Conservation (phyloP, 2,113 vertebrate species). For the Laticauda colubrina region DNA sequence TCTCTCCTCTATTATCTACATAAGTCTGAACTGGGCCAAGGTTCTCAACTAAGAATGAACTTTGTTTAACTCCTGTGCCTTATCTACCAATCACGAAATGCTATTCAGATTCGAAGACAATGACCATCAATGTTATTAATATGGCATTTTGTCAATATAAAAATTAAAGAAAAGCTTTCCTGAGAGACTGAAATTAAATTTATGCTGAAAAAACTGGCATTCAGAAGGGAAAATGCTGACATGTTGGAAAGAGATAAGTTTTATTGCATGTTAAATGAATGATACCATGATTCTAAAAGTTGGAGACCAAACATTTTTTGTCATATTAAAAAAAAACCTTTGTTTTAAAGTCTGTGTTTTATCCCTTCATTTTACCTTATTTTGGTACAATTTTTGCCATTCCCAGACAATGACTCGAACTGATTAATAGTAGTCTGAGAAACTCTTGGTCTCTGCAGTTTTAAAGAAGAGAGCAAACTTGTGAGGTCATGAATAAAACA, state of each 20-base stretch:
- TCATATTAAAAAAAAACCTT: conserved; percentile 27
- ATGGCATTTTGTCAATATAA: neutral
- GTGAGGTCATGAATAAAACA: conserved; percentile 67
- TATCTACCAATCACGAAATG: neutral
- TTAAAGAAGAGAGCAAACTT: conserved; percentile 66
- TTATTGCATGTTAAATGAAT: conserved; percentile 13
- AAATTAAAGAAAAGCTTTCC: neutral
- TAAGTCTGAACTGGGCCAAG: neutral
- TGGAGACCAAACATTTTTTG: conserved; percentile 31
- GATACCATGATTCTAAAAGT: neutral
- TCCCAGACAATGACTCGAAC: conserved; percentile 70
- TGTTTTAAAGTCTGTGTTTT: conserved; percentile 57
- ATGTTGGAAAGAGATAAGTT: conserved; percentile 3
- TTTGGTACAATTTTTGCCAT: conserved; percentile 62
- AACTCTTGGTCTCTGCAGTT: conserved; percentile 63
- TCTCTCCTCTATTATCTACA: neutral
- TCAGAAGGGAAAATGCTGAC: neutral
- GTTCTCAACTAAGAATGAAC: neutral
- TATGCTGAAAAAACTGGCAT: neutral
- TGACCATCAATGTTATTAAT: neutral
- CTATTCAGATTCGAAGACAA: neutral
- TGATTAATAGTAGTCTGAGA: conserved; percentile 71
- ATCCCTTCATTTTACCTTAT: conserved; percentile 63
- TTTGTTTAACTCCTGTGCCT: neutral
- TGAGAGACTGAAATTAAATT: neutral